Evolutionary conservation across 2,113 vertebrate species (phyloP).

Genomic region (Phaethornis superciliosus): DNA sequence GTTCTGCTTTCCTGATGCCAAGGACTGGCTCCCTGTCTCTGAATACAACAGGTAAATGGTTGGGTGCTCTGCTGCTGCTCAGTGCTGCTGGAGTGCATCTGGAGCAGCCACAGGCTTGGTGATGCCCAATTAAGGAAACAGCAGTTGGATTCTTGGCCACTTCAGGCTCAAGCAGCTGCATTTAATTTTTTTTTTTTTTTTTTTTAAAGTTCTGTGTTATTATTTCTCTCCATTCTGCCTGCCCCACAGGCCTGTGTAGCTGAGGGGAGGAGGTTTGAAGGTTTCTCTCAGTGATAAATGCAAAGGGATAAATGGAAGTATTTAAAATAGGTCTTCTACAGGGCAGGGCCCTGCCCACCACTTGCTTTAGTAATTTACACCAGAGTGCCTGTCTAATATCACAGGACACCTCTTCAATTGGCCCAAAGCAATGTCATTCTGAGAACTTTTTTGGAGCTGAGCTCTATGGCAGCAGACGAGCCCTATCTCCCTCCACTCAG

Average conservation of each 20-base stretch:
- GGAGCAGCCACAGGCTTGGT: background rate
- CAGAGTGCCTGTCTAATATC: background rate
- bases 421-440: background rate
- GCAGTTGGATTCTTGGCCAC: constrained; percentile 20
- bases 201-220: background rate
- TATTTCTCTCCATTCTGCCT: background rate
- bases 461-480: background rate
- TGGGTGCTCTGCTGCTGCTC: background rate
- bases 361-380: background rate
- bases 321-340: background rate
- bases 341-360: background rate
- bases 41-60: constrained; percentile 89
- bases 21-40: constrained; percentile 94
- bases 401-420: background rate
- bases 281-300: background rate
- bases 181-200: background rate
- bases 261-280: background rate
- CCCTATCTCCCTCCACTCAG: background rate
- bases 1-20: constrained; percentile 99
- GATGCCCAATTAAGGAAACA: constrained; percentile 46
- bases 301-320: background rate
- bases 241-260: background rate
- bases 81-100: background rate
- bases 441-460: background rate
- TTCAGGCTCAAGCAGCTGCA: constrained; percentile 9